Evolutionary conservation across 2,113 vertebrate genomes (phyloP).

Genomic region (Phrynocephalus versicolor): DNA sequence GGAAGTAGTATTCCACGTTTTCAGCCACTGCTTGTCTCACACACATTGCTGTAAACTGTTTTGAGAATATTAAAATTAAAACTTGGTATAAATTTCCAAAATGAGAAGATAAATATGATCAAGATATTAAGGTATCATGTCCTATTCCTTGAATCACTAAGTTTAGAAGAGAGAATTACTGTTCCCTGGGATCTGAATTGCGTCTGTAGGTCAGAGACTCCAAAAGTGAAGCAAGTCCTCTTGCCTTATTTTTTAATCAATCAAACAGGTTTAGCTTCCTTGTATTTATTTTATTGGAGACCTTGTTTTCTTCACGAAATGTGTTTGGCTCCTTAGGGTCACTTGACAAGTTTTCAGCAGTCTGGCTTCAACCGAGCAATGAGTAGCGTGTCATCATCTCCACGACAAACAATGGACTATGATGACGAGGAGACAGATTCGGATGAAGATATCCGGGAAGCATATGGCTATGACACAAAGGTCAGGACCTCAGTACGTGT

Average conservation of each 20-base stretch:
- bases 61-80: too few species aligned
- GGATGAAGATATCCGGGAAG: conserved; percentile 95
- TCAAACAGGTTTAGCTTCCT: background rate
- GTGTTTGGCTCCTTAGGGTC: conserved; percentile 79
- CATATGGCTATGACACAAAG: conserved; percentile 94
- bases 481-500: conserved; percentile 59
- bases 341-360: conserved; percentile 96
- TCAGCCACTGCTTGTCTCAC: background rate
- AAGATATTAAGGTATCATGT: background rate
- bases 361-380: conserved; percentile 89
- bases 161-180: background rate
- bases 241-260: background rate
- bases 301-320: conserved; percentile 15
- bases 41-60: background rate
- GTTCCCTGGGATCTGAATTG: background rate
- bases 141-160: background rate
- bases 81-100: too few species aligned
- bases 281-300: background rate
- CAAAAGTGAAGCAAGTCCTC: background rate
- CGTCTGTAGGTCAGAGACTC: background rate
- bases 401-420: conserved; percentile 89
- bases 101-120: too few species aligned
- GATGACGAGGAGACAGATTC: conserved; percentile 98
- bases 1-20: background rate
- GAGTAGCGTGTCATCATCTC: conserved; percentile 85